Conservation (phyloP, 1,140 invertebrate species). For the Panagrolaimus sp. region DNA sequence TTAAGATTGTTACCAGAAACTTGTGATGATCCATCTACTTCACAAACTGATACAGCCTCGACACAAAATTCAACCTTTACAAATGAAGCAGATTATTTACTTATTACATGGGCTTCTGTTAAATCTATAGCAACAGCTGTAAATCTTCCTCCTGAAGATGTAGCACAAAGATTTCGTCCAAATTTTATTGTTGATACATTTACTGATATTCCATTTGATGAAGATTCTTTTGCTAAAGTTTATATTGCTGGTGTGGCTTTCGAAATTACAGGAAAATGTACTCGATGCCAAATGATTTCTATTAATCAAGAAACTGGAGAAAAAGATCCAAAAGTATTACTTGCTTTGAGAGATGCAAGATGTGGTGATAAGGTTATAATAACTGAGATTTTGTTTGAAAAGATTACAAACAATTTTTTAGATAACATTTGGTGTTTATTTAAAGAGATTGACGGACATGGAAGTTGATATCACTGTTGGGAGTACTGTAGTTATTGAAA, state of each 20-base stretch:
- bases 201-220: slow-evolving; percentile 65
- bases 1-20: slow-evolving; percentile 60
- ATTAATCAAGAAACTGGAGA: slow-evolving; percentile 76
- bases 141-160: slow-evolving; percentile 61
- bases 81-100: slow-evolving; percentile 80
- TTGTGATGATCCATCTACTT: slow-evolving; percentile 56
- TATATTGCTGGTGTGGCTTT: slow-evolving; percentile 65
- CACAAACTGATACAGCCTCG: slow-evolving; percentile 18
- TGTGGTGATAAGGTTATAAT: slow-evolving; percentile 56
- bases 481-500: too few species aligned
- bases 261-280: slow-evolving; percentile 68
- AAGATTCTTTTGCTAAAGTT: slow-evolving; percentile 70
- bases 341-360: slow-evolving; percentile 65
- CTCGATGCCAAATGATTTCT: slow-evolving; percentile 86
- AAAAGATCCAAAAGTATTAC: slow-evolving; percentile 75
- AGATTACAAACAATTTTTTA: too few species aligned
- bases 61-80: slow-evolving; percentile 66
- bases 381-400: too few species aligned
- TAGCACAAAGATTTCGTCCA: slow-evolving; percentile 63
- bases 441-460: too few species aligned
- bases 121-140: slow-evolving; percentile 65
- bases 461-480: too few species aligned
- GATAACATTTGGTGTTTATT: too few species aligned
- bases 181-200: slow-evolving; percentile 63
- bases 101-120: slow-evolving; percentile 73